phyloP scores from a whole-genome alignment of 1,140 invertebrate species.

The Aphelinus atriplicis region DNA sequence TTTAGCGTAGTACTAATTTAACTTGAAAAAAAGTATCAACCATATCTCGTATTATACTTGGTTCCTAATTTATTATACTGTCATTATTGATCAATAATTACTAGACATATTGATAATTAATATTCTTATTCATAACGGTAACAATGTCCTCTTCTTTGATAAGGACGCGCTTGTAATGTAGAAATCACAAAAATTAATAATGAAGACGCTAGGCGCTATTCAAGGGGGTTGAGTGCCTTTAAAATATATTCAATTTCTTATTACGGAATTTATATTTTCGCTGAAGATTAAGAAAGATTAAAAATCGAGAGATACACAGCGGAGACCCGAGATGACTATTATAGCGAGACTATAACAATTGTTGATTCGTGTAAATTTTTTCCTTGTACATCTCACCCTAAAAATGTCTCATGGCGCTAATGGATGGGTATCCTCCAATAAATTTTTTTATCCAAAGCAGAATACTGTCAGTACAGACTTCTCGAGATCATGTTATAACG shows the following conservation, averaged over 20 bases:
- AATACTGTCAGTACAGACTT: slow-evolving; percentile 18
- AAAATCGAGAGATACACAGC: not conserved
- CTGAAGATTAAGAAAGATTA: slow-evolving; percentile 27
- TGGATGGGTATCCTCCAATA: slow-evolving; percentile 11
- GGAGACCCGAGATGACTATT: slow-evolving; percentile 21
- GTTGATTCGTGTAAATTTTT: slow-evolving; percentile 39
- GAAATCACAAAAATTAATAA: slow-evolving; percentile 30
- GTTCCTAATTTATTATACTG: slow-evolving; percentile 64
- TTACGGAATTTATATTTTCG: slow-evolving; percentile 41
- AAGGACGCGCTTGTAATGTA: slow-evolving; percentile 43
- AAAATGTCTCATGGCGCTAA: slow-evolving; percentile 1
- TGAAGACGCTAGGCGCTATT: slow-evolving; percentile 33
- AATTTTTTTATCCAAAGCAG: slow-evolving; percentile 25
- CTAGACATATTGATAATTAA: slow-evolving; percentile 40
- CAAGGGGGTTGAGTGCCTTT: slow-evolving; percentile 43
- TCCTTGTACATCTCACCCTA: slow-evolving; percentile 28
- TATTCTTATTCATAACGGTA: slow-evolving; percentile 46
- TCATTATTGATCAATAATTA: slow-evolving; percentile 41
- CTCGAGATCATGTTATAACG: slow-evolving; percentile 15
- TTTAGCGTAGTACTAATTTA: slow-evolving; percentile 59
- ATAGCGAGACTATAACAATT: slow-evolving; percentile 29
- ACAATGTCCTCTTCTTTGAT: slow-evolving; percentile 43
- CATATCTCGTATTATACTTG: slow-evolving; percentile 61
- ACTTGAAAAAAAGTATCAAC: slow-evolving; percentile 51
- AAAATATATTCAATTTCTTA: slow-evolving; percentile 41